These are phyloP conservation scores for Grapholita molesta DNA, from an alignment of 1,140 invertebrate species.

Conservation along the genomic window DNA sequence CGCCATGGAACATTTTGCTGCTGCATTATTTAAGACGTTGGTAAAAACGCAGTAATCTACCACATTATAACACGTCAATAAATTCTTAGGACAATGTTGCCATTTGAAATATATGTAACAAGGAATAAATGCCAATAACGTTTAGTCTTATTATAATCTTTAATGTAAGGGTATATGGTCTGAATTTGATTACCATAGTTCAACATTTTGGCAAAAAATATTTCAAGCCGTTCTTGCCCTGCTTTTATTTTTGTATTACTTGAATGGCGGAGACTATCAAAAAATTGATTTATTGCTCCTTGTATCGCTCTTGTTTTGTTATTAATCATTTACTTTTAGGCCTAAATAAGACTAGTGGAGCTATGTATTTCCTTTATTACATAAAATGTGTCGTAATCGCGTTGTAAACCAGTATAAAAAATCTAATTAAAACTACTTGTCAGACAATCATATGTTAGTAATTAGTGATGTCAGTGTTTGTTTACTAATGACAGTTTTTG, in stretches of 20 bases:
- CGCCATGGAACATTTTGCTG: background rate
- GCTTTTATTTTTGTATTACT: conserved; percentile 7
- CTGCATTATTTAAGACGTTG: background rate
- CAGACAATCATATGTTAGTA: conserved; percentile 73
- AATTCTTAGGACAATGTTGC: background rate
- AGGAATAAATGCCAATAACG: background rate
- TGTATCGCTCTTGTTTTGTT: background rate
- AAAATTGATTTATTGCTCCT: conserved; percentile 14
- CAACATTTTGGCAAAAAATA: conserved; percentile 3
- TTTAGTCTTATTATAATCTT: background rate
- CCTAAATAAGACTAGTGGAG: background rate
- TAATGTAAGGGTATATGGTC: background rate
- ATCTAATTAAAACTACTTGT: conserved; percentile 61
- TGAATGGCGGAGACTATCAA: conserved; percentile 12
- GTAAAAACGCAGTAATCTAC: background rate
- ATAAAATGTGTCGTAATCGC: conserved; percentile 7
- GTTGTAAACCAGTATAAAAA: conserved; percentile 22
- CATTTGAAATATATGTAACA: background rate
- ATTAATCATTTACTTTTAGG: background rate
- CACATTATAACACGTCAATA: background rate
- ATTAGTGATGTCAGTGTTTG: conserved; percentile 74
- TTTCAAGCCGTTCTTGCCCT: conserved; percentile 2
- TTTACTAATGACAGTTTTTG: conserved; percentile 63
- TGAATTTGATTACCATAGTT: background rate
- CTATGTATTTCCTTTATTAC: conserved; percentile 1